Evolutionary conservation across 1,140 invertebrate species (phyloP).

Genomic region (Colletes latitarsis): DNA sequence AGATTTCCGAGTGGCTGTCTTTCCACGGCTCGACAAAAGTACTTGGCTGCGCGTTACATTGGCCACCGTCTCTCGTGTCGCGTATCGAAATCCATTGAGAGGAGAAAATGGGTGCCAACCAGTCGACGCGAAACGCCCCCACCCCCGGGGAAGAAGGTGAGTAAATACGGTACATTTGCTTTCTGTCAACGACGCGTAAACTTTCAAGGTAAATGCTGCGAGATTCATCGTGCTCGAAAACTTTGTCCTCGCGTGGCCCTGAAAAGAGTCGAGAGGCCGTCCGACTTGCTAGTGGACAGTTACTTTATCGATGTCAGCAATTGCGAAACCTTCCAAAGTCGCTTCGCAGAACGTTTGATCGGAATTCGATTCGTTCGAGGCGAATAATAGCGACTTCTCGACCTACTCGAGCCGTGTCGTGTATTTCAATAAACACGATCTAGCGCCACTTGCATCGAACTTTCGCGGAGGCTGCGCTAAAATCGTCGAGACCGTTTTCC

Average conservation of each 20-base stretch:
- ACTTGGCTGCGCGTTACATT: constrained; percentile 40
- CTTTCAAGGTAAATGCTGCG: not conserved
- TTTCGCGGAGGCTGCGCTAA: not conserved
- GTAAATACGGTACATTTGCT: not conserved
- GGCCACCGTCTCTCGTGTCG: constrained; percentile 40
- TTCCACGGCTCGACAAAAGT: constrained; percentile 20
- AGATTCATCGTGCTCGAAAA: too few relatives aligned
- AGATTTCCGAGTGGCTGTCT: constrained; percentile 48
- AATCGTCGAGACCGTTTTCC: too few relatives aligned
- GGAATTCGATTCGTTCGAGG: too few relatives aligned
- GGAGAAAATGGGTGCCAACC: constrained; percentile 76
- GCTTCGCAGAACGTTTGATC: too few relatives aligned
- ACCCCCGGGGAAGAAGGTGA: constrained; percentile 78
- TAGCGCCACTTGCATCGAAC: too few relatives aligned
- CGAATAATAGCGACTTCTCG: too few relatives aligned
- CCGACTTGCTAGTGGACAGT: too few relatives aligned
- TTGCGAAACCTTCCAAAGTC: too few relatives aligned
- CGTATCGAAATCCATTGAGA: constrained; percentile 55
- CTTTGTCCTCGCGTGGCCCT: not conserved
- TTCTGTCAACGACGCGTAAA: not conserved
- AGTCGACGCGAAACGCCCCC: constrained; percentile 73
- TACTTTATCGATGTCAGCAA: too few relatives aligned
- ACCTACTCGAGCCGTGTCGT: too few relatives aligned
- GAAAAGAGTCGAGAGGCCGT: not conserved
- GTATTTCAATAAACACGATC: too few relatives aligned